Evolutionary conservation across 2,888 invertebrate species (phyloP).

Genomic region (Pardosa pseudoannulata): DNA sequence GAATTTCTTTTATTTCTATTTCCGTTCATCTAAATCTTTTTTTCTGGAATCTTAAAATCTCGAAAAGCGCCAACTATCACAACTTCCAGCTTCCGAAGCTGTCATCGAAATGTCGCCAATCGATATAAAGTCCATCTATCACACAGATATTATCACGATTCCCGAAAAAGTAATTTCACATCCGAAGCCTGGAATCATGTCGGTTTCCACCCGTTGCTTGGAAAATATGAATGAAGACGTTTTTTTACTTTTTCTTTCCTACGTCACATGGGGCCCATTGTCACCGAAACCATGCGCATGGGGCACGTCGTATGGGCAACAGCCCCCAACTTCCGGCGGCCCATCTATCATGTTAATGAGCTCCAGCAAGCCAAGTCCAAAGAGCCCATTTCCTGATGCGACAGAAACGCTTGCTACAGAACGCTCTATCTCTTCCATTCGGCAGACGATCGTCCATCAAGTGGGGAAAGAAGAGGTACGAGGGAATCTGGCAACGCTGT

Average conservation of each 20-base stretch:
- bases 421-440: constrained; percentile 52
- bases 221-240: neutral
- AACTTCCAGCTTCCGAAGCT: neutral
- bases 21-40: too few species aligned
- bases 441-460: constrained; percentile 16
- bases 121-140: constrained; percentile 8
- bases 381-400: constrained; percentile 61
- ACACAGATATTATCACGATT: neutral
- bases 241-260: too few species aligned
- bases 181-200: neutral
- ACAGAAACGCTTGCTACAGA: constrained; percentile 37
- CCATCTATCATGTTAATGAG: constrained; percentile 71
- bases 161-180: neutral
- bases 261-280: constrained; percentile 6
- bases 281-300: constrained; percentile 1
- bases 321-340: constrained; percentile 43
- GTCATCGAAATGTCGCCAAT: neutral
- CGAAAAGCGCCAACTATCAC: neutral
- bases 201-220: constrained; percentile 10
- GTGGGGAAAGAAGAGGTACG: constrained; percentile 47
- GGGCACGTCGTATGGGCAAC: constrained; percentile 25
- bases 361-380: constrained; percentile 26
- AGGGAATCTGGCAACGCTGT: constrained; percentile 59
- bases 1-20: too few species aligned
- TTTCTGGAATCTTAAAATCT: too few species aligned